A percentile compares a stretch with the other conserved stretches of the same genome.
Conservation (phyloP, 2,113 vertebrate genomes). For the Peromyscus leucopus region DNA sequence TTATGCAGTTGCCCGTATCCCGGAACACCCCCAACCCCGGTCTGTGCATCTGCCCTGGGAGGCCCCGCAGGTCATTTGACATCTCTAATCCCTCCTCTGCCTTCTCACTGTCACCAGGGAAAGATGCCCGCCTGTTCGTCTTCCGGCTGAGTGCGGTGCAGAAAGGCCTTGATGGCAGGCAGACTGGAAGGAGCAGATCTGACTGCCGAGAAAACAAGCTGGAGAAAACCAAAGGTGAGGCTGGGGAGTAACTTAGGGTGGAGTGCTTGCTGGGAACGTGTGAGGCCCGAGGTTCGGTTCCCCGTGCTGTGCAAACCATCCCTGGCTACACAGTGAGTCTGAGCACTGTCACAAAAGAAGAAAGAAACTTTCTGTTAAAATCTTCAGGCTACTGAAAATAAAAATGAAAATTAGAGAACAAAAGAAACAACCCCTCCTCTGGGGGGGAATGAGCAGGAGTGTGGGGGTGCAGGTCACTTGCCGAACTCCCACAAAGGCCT, state of each 20-base stretch:
- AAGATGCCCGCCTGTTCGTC: slow-evolving; percentile 96
- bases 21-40: background rate
- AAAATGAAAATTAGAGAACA: background rate
- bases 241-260: background rate
- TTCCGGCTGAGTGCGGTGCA: slow-evolving; percentile 93
- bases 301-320: background rate
- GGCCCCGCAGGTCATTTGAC: no score
- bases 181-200: slow-evolving; percentile 90
- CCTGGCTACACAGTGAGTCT: background rate
- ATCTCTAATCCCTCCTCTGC: background rate
- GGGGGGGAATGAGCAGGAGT: background rate
- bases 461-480: background rate
- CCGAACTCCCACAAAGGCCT: background rate
- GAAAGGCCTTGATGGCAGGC: slow-evolving; percentile 91
- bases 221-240: slow-evolving; percentile 97
- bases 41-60: background rate
- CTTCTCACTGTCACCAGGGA: slow-evolving; percentile 87
- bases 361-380: background rate
- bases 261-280: background rate
- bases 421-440: background rate
- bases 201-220: slow-evolving; percentile 98
- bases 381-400: background rate
- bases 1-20: background rate
- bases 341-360: background rate
- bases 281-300: background rate